A percentile compares a stretch with the other conserved stretches of the same genome.
Evolutionary conservation across 2,797 vertebrate species (phyloP).

Genomic region (Chrosomus eos): DNA sequence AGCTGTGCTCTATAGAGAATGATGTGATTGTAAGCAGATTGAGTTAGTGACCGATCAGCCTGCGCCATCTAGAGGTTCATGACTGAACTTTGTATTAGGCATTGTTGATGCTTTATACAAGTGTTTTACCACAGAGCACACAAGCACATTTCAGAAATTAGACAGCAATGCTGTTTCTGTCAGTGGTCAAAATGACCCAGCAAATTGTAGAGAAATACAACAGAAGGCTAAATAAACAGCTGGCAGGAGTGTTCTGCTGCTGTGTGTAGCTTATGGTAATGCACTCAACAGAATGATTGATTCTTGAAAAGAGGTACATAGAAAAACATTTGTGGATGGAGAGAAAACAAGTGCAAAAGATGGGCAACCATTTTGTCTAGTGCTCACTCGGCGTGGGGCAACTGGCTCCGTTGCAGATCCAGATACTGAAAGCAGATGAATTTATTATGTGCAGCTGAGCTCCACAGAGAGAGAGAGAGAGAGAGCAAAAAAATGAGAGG

Average conservation of each 20-base stretch:
- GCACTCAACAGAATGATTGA: background rate
- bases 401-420: constrained; percentile 17
- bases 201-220: constrained; percentile 3
- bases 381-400: background rate
- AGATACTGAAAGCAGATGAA: constrained; percentile 44
- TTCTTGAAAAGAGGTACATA: background rate
- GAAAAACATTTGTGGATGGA: background rate
- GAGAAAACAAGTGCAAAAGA: constrained; percentile 3
- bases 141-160: background rate
- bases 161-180: background rate
- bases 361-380: constrained; percentile 35
- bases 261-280: background rate
- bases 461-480: constrained; percentile 14
- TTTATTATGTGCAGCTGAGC: constrained; percentile 46
- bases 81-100: background rate
- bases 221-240: background rate
- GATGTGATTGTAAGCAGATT: too few relatives aligned
- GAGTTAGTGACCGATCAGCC: background rate
- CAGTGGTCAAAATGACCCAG: background rate
- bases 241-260: background rate
- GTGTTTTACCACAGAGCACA: background rate
- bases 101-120: background rate
- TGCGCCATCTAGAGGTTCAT: background rate
- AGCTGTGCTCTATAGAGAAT: too few relatives aligned
- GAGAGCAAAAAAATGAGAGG: constrained; percentile 2